A percentile compares a stretch with the other conserved stretches of the same genome.
phyloP scores from a whole-genome alignment of 2,797 vertebrate species.

The Eutrigla gurnardus region DNA sequence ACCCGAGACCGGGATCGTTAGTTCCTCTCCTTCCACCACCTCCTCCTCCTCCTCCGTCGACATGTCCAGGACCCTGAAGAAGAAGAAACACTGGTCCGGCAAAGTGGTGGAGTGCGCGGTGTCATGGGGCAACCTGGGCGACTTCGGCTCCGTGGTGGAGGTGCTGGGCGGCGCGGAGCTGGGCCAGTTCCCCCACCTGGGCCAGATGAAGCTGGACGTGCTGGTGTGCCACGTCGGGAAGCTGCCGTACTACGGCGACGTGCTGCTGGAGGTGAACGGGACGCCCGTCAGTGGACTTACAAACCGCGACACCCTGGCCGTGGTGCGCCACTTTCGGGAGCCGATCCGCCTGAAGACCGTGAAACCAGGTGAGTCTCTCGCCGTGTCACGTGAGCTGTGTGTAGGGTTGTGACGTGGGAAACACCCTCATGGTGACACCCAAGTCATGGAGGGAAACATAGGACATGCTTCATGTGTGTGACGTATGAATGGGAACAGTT shows the following conservation, averaged over 20 bases:
- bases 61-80: slow-evolving; percentile 97
- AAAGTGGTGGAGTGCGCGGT: slow-evolving; percentile 96
- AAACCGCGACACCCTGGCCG: slow-evolving; percentile 94
- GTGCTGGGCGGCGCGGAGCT: slow-evolving; percentile 91
- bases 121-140: slow-evolving; percentile 90
- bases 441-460: not conserved
- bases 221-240: slow-evolving; percentile 89
- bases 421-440: not conserved
- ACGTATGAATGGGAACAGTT: no score
- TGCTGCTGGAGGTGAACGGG: slow-evolving; percentile 96
- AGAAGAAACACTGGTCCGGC: slow-evolving; percentile 96
- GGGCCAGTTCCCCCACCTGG: slow-evolving; percentile 86
- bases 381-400: slow-evolving; percentile 30
- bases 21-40: not conserved
- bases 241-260: slow-evolving; percentile 91
- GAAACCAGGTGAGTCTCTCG: slow-evolving; percentile 89
- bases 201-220: slow-evolving; percentile 87
- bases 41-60: no score
- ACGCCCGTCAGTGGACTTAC: slow-evolving; percentile 98
- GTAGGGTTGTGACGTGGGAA: not conserved
- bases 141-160: slow-evolving; percentile 88
- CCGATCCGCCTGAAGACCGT: slow-evolving; percentile 95
- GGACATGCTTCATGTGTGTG: not conserved
- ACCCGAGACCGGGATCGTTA: slow-evolving; percentile 25
- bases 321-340: slow-evolving; percentile 96